Evolutionary conservation across 2,797 vertebrate genomes (phyloP).

Genomic region (Chelmon rostratus): DNA sequence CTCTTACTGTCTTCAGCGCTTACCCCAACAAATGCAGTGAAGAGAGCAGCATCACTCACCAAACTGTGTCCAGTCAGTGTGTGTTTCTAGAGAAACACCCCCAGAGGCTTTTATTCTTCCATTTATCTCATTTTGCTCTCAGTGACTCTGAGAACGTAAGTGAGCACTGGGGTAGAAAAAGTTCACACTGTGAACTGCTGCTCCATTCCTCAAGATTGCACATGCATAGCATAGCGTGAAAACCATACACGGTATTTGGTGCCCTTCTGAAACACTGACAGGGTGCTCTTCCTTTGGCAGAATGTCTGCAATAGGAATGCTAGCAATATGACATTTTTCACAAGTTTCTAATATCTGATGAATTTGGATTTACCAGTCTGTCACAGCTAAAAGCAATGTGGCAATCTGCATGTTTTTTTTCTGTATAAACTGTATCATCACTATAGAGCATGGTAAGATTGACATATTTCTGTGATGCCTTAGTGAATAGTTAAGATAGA

Average conservation of each 20-base stretch:
- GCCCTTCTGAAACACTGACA: slow-evolving; percentile 42
- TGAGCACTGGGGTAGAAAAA: neutral
- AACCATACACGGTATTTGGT: slow-evolving; percentile 29
- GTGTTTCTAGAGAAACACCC: slow-evolving; percentile 14
- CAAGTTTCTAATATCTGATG: neutral
- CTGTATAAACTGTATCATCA: slow-evolving; percentile 58
- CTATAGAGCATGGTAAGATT: slow-evolving; percentile 60
- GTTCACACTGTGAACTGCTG: neutral
- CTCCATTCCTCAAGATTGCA: neutral
- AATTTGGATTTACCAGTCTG: slow-evolving; percentile 14
- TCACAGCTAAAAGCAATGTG: slow-evolving; percentile 21
- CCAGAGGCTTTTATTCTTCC: slow-evolving; percentile 25
- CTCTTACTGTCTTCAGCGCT: slow-evolving; percentile 8
- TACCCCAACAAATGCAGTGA: slow-evolving; percentile 32
- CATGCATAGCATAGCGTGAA: slow-evolving; percentile 26
- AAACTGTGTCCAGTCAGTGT: slow-evolving; percentile 10
- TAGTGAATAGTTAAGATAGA: slow-evolving; percentile 58
- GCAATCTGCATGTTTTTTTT: slow-evolving; percentile 58
- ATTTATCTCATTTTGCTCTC: slow-evolving; percentile 26
- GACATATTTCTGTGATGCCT: slow-evolving; percentile 69
- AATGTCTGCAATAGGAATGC: slow-evolving; percentile 54
- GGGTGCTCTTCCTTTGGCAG: slow-evolving; percentile 60
- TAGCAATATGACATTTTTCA: slow-evolving; percentile 40
- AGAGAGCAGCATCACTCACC: slow-evolving; percentile 13
- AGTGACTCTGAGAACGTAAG: slow-evolving; percentile 21